These are phyloP conservation scores for Enteromius viviparus DNA, from an alignment of 2,797 vertebrate genomes.

Conservation along the genomic window DNA sequence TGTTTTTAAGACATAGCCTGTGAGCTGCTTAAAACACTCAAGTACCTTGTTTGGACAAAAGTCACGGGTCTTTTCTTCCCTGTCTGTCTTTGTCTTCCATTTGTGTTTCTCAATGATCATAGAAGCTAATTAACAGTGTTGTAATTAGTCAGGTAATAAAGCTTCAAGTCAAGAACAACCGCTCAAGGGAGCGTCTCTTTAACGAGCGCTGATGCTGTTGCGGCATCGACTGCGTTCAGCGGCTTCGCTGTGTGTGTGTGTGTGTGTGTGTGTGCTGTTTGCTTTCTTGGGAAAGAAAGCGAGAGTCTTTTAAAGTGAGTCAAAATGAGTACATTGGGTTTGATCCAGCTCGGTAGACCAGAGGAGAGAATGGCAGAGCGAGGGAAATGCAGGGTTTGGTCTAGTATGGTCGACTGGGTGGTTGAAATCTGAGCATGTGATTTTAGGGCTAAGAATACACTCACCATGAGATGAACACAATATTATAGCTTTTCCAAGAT, in stretches of 20 bases:
- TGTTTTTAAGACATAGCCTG: background rate
- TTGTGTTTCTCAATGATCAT: slow-evolving; percentile 30
- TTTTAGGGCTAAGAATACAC: slow-evolving; percentile 34
- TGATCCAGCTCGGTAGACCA: slow-evolving; percentile 26
- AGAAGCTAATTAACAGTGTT: slow-evolving; percentile 39
- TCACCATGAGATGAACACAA: slow-evolving; percentile 20
- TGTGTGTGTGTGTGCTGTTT: slow-evolving; percentile 2
- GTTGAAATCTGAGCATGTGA: slow-evolving; percentile 39
- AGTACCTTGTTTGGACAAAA: slow-evolving; percentile 5
- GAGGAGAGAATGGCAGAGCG: slow-evolving; percentile 14
- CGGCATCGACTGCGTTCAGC: background rate
- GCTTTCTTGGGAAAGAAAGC: slow-evolving; percentile 4
- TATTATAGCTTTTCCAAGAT: background rate
- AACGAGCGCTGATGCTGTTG: slow-evolving; percentile 34
- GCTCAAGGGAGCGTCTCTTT: slow-evolving; percentile 27
- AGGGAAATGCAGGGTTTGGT: slow-evolving; percentile 19
- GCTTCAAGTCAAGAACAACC: slow-evolving; percentile 39
- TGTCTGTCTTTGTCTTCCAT: slow-evolving; percentile 17
- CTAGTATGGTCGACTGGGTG: slow-evolving; percentile 17
- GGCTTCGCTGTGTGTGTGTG: slow-evolving; percentile 1
- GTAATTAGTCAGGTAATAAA: slow-evolving; percentile 48
- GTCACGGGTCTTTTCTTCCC: slow-evolving; percentile 19
- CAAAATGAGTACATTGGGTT: slow-evolving; percentile 25
- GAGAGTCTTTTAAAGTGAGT: slow-evolving; percentile 24
- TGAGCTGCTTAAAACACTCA: slow-evolving; percentile 5